Percentiles rank a stretch among this genome's conserved stretches.
Conservation (phyloP, 2,888 invertebrate species). For the Apotomis betuletana region DNA sequence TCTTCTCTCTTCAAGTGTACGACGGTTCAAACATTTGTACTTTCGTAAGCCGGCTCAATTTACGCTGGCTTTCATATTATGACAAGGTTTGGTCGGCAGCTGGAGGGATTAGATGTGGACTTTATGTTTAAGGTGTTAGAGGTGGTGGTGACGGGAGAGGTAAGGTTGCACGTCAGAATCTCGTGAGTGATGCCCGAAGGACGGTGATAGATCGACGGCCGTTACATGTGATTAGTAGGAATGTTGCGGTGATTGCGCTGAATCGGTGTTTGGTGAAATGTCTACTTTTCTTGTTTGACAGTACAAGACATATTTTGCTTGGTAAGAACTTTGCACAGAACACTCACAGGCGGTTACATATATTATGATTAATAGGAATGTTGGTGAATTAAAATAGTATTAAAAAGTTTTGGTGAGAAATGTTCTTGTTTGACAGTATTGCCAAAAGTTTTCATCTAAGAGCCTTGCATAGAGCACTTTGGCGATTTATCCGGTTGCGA, state of each 20-base stretch:
- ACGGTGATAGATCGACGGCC: conserved; percentile 69
- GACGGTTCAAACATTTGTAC: conserved; percentile 19
- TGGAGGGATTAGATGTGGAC: conserved; percentile 50
- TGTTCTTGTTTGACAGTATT: too few species aligned
- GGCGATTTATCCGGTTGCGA: too few species aligned
- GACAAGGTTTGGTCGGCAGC: conserved; percentile 53
- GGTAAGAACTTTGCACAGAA: too few species aligned
- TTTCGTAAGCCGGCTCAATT: conserved; percentile 51
- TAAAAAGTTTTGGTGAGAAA: too few species aligned
- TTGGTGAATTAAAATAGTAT: too few species aligned
- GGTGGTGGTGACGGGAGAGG: conserved; percentile 32
- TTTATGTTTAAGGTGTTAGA: conserved; percentile 48
- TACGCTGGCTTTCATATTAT: conserved; percentile 55
- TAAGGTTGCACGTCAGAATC: conserved; percentile 53
- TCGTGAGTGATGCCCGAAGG: conserved; percentile 71
- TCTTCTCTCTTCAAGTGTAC: background rate
- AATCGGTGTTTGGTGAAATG: conserved; percentile 26
- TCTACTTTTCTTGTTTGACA: background rate
- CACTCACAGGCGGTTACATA: too few species aligned
- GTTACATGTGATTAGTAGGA: conserved; percentile 77
- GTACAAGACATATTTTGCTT: too few species aligned
- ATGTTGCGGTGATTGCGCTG: conserved; percentile 40
- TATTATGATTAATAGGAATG: too few species aligned
- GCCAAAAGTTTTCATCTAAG: too few species aligned
- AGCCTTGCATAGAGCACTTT: too few species aligned